Conservation (phyloP, 1,140 invertebrate species). For the Drosophila chauvacae region DNA sequence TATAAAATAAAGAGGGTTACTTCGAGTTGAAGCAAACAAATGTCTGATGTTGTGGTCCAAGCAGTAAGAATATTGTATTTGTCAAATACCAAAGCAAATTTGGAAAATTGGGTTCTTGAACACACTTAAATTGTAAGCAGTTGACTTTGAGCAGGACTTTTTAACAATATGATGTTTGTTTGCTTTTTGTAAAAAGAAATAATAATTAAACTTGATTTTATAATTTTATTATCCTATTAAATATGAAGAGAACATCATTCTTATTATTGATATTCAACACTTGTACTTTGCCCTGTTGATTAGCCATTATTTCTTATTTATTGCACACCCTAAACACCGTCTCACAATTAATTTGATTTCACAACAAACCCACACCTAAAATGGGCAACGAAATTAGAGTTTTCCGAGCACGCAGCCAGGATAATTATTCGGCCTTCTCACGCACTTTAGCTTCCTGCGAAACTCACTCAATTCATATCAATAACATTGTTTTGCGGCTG, state of each 20-base stretch:
- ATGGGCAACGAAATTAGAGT: slow-evolving; percentile 22
- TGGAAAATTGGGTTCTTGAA: neutral
- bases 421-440: slow-evolving; percentile 47
- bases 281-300: slow-evolving; percentile 7
- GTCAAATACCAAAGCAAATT: neutral
- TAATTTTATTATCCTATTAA: neutral
- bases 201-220: neutral
- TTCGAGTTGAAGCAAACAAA: slow-evolving; percentile 8
- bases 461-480: slow-evolving; percentile 65
- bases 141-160: neutral
- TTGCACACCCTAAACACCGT: neutral
- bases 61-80: neutral
- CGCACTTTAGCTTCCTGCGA: slow-evolving; percentile 54
- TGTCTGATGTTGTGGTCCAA: neutral
- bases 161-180: too few species aligned
- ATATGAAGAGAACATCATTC: neutral
- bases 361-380: slow-evolving; percentile 15
- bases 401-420: slow-evolving; percentile 39
- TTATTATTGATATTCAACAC: slow-evolving; percentile 8
- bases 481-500: slow-evolving; percentile 56
- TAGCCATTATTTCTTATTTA: slow-evolving; percentile 36
- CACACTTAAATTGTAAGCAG: neutral
- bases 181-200: neutral
- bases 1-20: slow-evolving; percentile 7
- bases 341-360: slow-evolving; percentile 41